Evolutionary conservation across 2,113 vertebrate genomes (phyloP).

Genomic region (Solenodon paradoxus): DNA sequence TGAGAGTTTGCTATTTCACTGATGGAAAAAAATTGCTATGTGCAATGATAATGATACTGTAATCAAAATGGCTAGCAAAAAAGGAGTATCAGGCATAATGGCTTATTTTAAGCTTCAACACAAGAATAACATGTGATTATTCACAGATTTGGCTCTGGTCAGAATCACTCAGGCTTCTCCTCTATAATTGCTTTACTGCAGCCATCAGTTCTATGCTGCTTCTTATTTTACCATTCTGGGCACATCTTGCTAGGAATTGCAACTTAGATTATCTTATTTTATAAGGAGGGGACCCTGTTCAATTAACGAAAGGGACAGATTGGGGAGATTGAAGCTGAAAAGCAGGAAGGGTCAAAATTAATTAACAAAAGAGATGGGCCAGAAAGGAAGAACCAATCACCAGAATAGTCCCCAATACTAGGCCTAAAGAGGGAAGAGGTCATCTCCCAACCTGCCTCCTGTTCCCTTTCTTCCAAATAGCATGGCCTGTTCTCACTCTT

Average conservation of each 20-base stretch:
- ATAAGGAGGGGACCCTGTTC: neutral
- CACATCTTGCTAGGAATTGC: neutral
- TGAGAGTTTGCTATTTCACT: neutral
- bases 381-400: no score
- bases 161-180: neutral
- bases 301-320: neutral
- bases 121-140: neutral
- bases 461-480: no score
- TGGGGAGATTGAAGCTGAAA: neutral
- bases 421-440: no score
- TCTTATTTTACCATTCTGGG: neutral
- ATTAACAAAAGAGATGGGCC: no score
- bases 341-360: no score
- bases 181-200: neutral
- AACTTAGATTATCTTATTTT: neutral
- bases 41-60: neutral
- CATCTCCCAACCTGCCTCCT: no score
- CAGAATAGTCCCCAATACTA: no score
- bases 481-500: no score
- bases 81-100: neutral
- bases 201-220: neutral
- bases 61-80: neutral
- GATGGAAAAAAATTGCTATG: neutral
- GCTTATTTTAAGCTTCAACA: neutral
- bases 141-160: neutral